These are phyloP conservation scores for Acipenser ruthenus DNA, from an alignment of 2,797 vertebrate genomes.

Conservation along the genomic window DNA sequence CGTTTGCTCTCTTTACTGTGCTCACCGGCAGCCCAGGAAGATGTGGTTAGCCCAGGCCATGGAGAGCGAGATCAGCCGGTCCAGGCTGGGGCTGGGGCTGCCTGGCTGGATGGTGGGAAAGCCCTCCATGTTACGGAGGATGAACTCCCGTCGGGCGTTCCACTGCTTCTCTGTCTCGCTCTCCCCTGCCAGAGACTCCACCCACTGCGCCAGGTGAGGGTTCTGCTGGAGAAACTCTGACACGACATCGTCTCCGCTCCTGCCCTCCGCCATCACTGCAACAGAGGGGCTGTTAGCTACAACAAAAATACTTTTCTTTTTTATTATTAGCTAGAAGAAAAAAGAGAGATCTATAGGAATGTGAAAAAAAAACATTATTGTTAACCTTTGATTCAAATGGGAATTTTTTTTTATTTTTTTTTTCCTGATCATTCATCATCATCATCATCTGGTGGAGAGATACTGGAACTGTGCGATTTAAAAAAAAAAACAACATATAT, in stretches of 20 bases:
- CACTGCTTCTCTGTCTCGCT: slow-evolving; percentile 87
- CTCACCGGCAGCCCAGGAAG: slow-evolving; percentile 88
- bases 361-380: slow-evolving; percentile 2
- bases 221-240: slow-evolving; percentile 74
- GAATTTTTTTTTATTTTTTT: too few relatives aligned
- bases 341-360: not conserved
- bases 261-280: slow-evolving; percentile 55
- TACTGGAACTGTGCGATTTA: too few relatives aligned
- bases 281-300: slow-evolving; percentile 6
- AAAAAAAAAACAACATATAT: too few relatives aligned
- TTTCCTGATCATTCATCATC: too few relatives aligned
- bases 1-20: not conserved
- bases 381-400: not conserved
- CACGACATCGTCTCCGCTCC: slow-evolving; percentile 47
- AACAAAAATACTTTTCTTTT: not conserved
- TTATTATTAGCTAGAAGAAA: not conserved
- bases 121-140: slow-evolving; percentile 77
- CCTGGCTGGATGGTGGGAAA: slow-evolving; percentile 49
- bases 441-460: too few relatives aligned
- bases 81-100: slow-evolving; percentile 42
- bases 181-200: slow-evolving; percentile 61
- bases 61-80: slow-evolving; percentile 80
- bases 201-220: slow-evolving; percentile 68
- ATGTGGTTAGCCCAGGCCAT: slow-evolving; percentile 91
- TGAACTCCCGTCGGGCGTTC: slow-evolving; percentile 78